Conservation (phyloP, 1,140 invertebrate genomes). For the Lordiphosa stackelbergi region DNA sequence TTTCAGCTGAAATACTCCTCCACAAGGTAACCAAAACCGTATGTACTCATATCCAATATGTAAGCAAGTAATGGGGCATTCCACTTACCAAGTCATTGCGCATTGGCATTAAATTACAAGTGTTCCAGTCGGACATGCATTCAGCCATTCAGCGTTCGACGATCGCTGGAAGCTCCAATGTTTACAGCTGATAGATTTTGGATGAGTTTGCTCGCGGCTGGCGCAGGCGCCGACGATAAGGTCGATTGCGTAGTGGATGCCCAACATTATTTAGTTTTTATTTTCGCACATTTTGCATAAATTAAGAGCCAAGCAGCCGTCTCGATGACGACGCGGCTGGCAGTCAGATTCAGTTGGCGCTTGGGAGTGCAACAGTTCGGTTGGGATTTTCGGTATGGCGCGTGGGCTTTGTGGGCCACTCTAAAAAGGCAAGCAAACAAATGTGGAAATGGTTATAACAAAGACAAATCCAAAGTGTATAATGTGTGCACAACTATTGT, state of each 20-base stretch:
- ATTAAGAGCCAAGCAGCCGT: constrained; percentile 48
- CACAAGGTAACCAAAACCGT: background rate
- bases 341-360: constrained; percentile 49
- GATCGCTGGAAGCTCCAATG: constrained; percentile 12
- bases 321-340: constrained; percentile 11
- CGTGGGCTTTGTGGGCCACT: constrained; percentile 22
- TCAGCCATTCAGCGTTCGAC: too few relatives aligned
- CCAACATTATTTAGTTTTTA: constrained; percentile 68
- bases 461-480: constrained; percentile 34
- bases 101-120: constrained; percentile 63
- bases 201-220: constrained; percentile 44
- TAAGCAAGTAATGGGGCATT: constrained; percentile 13
- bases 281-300: constrained; percentile 74
- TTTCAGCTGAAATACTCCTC: too few relatives aligned
- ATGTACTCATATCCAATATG: background rate
- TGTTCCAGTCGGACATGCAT: constrained; percentile 6
- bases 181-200: constrained; percentile 44
- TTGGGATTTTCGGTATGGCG: constrained; percentile 38
- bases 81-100: constrained; percentile 16
- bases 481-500: constrained; percentile 38
- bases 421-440: constrained; percentile 32
- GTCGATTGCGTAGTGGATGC: constrained; percentile 44
- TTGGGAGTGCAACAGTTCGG: constrained; percentile 54
- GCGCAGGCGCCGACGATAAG: background rate
- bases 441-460: constrained; percentile 31